Evolutionary conservation across 2,888 invertebrate species (phyloP).

Genomic region (Augiades crinisus): DNA sequence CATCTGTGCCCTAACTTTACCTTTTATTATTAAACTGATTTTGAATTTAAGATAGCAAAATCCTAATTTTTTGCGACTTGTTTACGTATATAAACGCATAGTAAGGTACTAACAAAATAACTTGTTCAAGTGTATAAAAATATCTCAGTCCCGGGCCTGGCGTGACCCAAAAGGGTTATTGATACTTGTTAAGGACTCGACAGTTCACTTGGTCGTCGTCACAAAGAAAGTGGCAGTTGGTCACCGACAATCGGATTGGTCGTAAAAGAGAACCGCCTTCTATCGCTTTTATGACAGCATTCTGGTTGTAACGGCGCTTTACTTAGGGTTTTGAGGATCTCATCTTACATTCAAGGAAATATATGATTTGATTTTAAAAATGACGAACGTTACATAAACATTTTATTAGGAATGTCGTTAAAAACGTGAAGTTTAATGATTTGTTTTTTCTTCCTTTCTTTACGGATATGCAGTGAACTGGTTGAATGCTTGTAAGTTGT

Average conservation of each 20-base stretch:
- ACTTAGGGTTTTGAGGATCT: background rate
- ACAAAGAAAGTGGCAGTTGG: conserved; percentile 7
- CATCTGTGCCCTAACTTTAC: too few species aligned
- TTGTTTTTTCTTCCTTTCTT: too few species aligned
- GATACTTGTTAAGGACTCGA: background rate
- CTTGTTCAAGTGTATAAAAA: background rate
- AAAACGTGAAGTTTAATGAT: too few species aligned
- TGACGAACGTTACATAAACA: background rate
- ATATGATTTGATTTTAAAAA: background rate
- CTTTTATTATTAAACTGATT: too few species aligned
- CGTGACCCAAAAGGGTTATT: background rate
- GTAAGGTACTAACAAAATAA: background rate
- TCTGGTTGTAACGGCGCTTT: background rate
- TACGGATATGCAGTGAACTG: too few species aligned
- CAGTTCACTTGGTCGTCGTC: too few species aligned
- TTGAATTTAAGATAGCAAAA: too few species aligned
- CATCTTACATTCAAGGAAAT: background rate
- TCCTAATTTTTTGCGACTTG: too few species aligned
- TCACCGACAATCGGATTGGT: background rate
- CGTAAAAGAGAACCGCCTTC: conserved; percentile 2
- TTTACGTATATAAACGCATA: too few species aligned
- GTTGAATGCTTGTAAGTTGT: too few species aligned
- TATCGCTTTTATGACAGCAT: background rate
- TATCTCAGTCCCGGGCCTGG: background rate
- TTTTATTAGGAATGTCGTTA: background rate